A percentile compares a stretch with the other conserved stretches of the same genome.
Conservation (phyloP, 2,797 vertebrate species). For the Fratercula arctica region DNA sequence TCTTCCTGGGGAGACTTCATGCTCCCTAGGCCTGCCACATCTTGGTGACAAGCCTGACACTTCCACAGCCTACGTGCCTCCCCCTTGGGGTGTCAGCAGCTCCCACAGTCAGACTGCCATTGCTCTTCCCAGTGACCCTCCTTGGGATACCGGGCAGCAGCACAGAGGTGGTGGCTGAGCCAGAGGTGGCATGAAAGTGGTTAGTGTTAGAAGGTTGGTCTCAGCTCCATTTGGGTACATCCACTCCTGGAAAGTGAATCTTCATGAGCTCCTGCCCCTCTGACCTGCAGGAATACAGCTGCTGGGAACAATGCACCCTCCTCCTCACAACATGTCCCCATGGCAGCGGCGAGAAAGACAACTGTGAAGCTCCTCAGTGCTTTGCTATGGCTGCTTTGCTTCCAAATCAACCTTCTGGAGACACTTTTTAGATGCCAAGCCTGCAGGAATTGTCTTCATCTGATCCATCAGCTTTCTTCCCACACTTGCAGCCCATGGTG, state of each 20-base stretch:
- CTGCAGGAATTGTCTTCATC: background rate
- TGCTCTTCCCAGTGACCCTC: background rate
- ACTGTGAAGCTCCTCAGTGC: background rate
- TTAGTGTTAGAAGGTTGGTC: background rate
- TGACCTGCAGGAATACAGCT: background rate
- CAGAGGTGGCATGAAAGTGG: background rate
- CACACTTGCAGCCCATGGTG: background rate
- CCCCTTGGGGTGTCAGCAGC: fast-evolving
- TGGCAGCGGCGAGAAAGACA: background rate
- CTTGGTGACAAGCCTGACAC: background rate
- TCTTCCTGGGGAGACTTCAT: background rate
- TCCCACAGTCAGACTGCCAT: background rate
- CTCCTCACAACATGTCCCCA: background rate
- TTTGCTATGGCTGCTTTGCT: background rate
- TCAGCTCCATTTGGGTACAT: fast-evolving
- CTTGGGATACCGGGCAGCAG: background rate
- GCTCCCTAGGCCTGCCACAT: background rate
- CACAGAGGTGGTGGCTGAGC: background rate
- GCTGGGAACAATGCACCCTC: background rate
- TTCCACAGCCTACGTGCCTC: fast-evolving
- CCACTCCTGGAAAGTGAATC: background rate
- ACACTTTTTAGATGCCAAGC: background rate
- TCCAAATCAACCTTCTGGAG: background rate
- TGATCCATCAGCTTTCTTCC: background rate
- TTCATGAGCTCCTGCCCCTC: background rate